Base-by-base conservation (phyloP, 2,888 invertebrate species). In the Pocota personata region DNA sequence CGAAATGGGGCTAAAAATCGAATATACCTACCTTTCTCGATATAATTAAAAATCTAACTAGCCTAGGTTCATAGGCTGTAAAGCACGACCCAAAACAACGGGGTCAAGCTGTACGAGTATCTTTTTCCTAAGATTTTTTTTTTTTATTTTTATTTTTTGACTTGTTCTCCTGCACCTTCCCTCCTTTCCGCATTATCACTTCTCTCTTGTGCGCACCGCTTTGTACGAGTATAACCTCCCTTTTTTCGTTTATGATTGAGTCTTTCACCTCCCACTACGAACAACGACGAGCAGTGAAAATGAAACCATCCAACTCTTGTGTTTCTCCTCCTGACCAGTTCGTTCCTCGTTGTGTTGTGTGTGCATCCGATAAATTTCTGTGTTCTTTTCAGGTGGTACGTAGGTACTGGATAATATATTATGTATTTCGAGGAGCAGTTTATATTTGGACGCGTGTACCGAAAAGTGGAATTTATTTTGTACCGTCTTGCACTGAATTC, bases 361-460 rank as follows among this genome's bases (percentile, higher is more conserved):
- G 69, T 62, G 40, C 73, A 67, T 43, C 67, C 86, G 66, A 82
- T 67, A 67, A 77, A 58, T 76, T 79, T 64, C 79, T 55, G 69
- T 32, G 75, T 32, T 83, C 75, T 57, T 75, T 80, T 86, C 86
- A 86, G 86, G 86, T 86, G 82, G 76, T 71, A 64, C 75, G 72
- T 76, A 72, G 86, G 86, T 82, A 86, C 86, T 82, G 76, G 82
- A 86, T 86, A 86, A 86, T 82, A 82, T 86, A 82, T 82, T 86
- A 86, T 86, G 86, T 86, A 82, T 82, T 72, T 76, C 67, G 82
- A 57, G 76, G 58, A 86, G 72, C 86, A 86, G 86, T 86, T 86
- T 86, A 86, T 86, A 86, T 86, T 86, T 86, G 86, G 86, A 86
- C 86, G 86, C 82, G 86, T 77, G 76, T 86, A 86, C 72, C 80